These are phyloP conservation scores for Marronus borbonicus DNA, from an alignment of 2,888 invertebrate species.

Conservation along the genomic window DNA sequence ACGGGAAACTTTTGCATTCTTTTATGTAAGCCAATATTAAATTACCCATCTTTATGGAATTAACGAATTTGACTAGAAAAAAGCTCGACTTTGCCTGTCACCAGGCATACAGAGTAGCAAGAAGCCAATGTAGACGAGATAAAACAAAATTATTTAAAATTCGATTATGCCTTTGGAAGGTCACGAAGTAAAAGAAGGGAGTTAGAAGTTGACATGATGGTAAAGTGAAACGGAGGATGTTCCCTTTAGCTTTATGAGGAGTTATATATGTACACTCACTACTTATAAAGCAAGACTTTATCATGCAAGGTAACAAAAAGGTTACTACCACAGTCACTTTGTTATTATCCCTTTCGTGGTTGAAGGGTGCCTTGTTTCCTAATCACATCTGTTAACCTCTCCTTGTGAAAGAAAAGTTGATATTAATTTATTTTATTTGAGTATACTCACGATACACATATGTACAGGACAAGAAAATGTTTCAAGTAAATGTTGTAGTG, in stretches of 20 bases:
- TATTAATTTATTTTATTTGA: neutral
- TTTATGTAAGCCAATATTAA: neutral
- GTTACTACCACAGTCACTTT: conserved; percentile 21
- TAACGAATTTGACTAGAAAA: neutral
- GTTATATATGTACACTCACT: conserved; percentile 10
- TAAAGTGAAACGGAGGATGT: conserved; percentile 20
- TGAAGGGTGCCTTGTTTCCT: conserved; percentile 21
- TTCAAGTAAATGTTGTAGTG: too few relatives aligned
- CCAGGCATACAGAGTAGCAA: too few relatives aligned
- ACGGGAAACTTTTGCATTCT: neutral
- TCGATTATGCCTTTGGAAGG: conserved; percentile 23
- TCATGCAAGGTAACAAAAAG: conserved; percentile 34
- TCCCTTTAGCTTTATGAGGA: neutral
- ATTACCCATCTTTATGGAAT: neutral
- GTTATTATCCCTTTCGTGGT: conserved; percentile 33
- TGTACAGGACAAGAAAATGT: too few relatives aligned
- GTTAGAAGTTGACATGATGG: neutral
- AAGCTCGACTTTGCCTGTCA: neutral
- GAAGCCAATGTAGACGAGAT: conserved; percentile 3
- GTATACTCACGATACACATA: neutral
- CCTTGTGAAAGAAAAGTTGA: neutral
- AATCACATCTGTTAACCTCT: conserved; percentile 34
- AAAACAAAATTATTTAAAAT: conserved; percentile 33
- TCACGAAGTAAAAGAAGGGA: neutral
- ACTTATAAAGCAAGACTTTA: conserved; percentile 35